Percentiles rank a stretch among this genome's conserved stretches.
Evolutionary conservation across 2,113 vertebrate species (phyloP).

Genomic region (Himantopus leucocephalus): DNA sequence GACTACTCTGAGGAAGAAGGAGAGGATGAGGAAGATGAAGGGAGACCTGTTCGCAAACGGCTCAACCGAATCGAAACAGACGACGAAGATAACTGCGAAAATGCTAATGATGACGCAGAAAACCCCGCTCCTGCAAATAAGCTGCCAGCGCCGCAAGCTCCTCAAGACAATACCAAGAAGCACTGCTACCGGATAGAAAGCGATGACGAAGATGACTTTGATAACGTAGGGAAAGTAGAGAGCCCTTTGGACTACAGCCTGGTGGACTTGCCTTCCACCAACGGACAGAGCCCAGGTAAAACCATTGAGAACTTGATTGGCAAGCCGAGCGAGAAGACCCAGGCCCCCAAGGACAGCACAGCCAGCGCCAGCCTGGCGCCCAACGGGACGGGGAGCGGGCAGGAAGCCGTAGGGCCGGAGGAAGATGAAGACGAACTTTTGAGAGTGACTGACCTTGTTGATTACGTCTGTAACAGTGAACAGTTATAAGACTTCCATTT

Average conservation of each 20-base stretch:
- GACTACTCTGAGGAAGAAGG: constrained; percentile 70
- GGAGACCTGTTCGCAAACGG: constrained; percentile 85
- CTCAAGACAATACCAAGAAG: constrained; percentile 74
- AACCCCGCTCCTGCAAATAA: constrained; percentile 39
- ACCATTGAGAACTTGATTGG: constrained; percentile 83
- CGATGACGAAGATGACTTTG: constrained; percentile 85
- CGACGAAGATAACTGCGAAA: constrained; percentile 78
- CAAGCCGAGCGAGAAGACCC: constrained; percentile 78
- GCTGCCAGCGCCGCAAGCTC: constrained; percentile 36
- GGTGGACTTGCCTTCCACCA: constrained; percentile 85
- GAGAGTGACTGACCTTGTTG: constrained; percentile 93
- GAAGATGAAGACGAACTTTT: constrained; percentile 97
- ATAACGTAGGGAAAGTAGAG: constrained; percentile 81
- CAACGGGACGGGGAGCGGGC: constrained; percentile 82
- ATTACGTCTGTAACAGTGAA: constrained; percentile 96
- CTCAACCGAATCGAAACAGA: constrained; percentile 92
- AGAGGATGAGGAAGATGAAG: constrained; percentile 78
- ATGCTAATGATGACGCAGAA: neutral
- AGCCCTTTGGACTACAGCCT: constrained; percentile 84
- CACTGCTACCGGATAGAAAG: constrained; percentile 79
- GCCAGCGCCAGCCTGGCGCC: constrained; percentile 76
- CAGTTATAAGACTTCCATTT: constrained; percentile 89
- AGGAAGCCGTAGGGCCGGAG: constrained; percentile 82
- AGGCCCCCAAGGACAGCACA: constrained; percentile 82
- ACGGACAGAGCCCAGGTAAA: constrained; percentile 89